Evolutionary conservation across 2,888 invertebrate genomes (phyloP), one percentile per base, ranked within the genome.

Genomic region (Hermodice carunculata): DNA sequence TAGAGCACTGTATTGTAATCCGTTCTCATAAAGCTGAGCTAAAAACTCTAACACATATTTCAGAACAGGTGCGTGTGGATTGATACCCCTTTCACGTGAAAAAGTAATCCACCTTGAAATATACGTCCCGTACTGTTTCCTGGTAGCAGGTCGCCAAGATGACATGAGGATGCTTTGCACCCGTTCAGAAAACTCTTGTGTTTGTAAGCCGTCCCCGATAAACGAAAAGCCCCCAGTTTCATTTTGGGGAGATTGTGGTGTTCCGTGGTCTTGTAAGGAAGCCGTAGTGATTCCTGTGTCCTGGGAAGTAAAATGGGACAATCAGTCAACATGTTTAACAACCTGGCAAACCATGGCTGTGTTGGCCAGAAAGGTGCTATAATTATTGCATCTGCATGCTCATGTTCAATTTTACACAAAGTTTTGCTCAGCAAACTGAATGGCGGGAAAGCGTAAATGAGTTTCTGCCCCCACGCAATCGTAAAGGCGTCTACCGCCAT

Each of bases 141-240:
- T 42, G 4, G 71, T 73, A 19, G 66, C 61, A 2, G 24, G 11
- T 53, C 65, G 44, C 71, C 74, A 74, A 6, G 71, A 69, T 1
- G 43, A 29, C 24, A 61, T 34, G 52, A 74, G 61, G 14, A 71
- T 54, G 6, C 60, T 37, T 44, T 4, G 17, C 40, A 64, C 49
- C 22, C 48, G 40, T 46, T 24, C 37, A 37, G 37, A 37, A 37
- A 37, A 14, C 8, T 8, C 17, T 37, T 37, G 37, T 43, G 14
- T 40, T 17, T 52, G 49, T 3, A 69, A 40, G 1, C 26, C 4
- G 49, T 43, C 5, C 69, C 67, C 14, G 71, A 72, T 60, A 70
- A 40, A 11, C n/a, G 58, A 49, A 64, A 73, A 60, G 54, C 61
- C 5, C 43, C 46, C 28, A 71, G 58, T 19, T 42, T 52, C 64